Base-by-base conservation (phyloP, 2,797 vertebrate species). In the Artibeus lituratus region DNA sequence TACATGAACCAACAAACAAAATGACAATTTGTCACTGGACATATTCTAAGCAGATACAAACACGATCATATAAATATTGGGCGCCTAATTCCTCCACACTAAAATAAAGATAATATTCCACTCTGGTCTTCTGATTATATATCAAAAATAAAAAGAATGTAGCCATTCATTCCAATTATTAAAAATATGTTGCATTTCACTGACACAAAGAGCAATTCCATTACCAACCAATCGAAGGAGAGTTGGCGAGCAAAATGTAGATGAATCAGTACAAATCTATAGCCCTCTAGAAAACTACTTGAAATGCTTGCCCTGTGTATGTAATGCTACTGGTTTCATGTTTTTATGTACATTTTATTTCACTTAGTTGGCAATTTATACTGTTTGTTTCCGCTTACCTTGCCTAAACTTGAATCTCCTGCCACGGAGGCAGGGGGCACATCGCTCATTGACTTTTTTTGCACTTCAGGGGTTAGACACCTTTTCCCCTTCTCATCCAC, bases 401-500 rank as follows among this genome's bases (percentile, higher is more conserved):
- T 99, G 97, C 97, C 93, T 22, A 97, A 42, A 95, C 83, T 76
- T 7, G 91, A 55, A 1, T 98, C 98, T 92, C 89, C 96, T 5
- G 51, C 44, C 55, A 80, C 74, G 24, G 97, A 90, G 8, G 92
- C 44, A 24, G 93, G 96, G 24, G 97, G 55, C 35, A 81, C 11
- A 70, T 98, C 98, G 12, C 94, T 96, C 78, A 80, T 21, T 2
- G 37, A 87, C 83, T 39, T 96, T 90, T 97, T 98, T 74, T 98
- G 98, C 0, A 22, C 62, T 96, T 98, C 96, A 97, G 98, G 97
- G 2, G 97, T 98, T 49, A 95, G 96, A 89, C 88, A 88, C 59
- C 94, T 97, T n/a, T 97, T 98, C 35, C 97, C 98, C 82, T 65
- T 97, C 59, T 98, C 98, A 53, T 98, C 98, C 37, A 57, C 0